Conservation (phyloP, 2,888 invertebrate species). For the Arrhopalites spinosus region DNA sequence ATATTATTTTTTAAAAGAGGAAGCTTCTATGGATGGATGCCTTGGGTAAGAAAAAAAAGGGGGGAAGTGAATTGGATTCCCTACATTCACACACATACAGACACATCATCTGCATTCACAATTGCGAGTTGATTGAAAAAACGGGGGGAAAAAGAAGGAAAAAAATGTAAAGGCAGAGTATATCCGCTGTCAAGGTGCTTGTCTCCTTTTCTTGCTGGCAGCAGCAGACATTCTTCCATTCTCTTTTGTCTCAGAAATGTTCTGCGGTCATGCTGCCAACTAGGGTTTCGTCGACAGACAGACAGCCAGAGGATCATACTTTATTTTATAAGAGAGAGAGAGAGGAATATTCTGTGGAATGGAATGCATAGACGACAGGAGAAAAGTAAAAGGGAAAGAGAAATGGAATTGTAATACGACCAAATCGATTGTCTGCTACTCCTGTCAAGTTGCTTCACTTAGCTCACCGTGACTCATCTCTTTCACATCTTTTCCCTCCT, state of each 20-base stretch:
- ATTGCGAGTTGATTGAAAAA: slow-evolving; percentile 37
- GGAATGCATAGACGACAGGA: not conserved
- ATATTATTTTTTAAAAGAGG: too few relatives aligned
- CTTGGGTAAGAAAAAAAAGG: too few relatives aligned
- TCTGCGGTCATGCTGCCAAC: not conserved
- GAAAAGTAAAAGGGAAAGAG: slow-evolving; percentile 3
- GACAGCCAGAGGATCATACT: not conserved
- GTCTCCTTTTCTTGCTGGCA: not conserved
- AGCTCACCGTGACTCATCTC: not conserved
- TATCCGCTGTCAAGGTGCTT: not conserved
- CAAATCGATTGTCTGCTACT: slow-evolving; percentile 21
- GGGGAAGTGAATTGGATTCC: too few relatives aligned
- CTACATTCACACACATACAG: not conserved
- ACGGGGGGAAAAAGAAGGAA: not conserved
- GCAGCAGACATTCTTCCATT: not conserved
- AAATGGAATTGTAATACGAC: slow-evolving; percentile 5
- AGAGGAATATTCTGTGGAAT: not conserved
- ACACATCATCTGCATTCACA: slow-evolving; percentile 34
- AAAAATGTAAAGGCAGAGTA: not conserved
- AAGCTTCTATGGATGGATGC: too few relatives aligned
- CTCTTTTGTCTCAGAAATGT: not conserved
- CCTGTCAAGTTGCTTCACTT: slow-evolving; percentile 1
- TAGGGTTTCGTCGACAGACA: not conserved
- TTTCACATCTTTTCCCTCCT: not conserved
- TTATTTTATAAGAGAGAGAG: slow-evolving; percentile 9